These are phyloP conservation scores for Masticophis lateralis DNA, from an alignment of 2,797 vertebrate species.

Conservation along the genomic window DNA sequence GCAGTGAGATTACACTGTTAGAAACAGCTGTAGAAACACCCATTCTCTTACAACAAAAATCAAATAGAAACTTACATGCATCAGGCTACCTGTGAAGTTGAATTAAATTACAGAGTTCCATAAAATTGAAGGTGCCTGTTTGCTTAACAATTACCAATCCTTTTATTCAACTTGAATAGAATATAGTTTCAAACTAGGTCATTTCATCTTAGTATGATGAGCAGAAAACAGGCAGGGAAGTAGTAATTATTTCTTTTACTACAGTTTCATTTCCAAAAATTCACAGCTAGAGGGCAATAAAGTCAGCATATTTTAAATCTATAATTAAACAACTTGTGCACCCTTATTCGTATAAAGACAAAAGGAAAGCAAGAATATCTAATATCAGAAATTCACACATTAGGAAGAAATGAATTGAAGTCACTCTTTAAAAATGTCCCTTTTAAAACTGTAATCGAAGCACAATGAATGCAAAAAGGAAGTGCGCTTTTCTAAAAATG, in stretches of 20 bases:
- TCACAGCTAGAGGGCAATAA: conserved; percentile 29
- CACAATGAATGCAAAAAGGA: neutral
- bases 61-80: neutral
- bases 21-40: neutral
- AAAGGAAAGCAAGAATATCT: neutral
- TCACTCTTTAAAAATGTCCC: neutral
- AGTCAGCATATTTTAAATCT: neutral
- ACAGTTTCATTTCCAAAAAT: conserved; percentile 17
- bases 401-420: neutral
- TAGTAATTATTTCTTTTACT: conserved; percentile 23
- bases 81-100: neutral
- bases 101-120: neutral
- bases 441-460: neutral
- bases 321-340: neutral
- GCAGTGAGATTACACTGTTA: neutral
- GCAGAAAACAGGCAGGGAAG: neutral
- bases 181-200: neutral
- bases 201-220: neutral
- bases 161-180: neutral
- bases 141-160: neutral
- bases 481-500: neutral
- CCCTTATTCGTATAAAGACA: conserved; percentile 3
- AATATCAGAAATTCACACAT: neutral
- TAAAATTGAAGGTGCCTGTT: neutral
- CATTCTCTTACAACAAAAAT: neutral